phyloP scores from a whole-genome alignment of 2,113 vertebrate species.

The Peucedramus taeniatus region DNA sequence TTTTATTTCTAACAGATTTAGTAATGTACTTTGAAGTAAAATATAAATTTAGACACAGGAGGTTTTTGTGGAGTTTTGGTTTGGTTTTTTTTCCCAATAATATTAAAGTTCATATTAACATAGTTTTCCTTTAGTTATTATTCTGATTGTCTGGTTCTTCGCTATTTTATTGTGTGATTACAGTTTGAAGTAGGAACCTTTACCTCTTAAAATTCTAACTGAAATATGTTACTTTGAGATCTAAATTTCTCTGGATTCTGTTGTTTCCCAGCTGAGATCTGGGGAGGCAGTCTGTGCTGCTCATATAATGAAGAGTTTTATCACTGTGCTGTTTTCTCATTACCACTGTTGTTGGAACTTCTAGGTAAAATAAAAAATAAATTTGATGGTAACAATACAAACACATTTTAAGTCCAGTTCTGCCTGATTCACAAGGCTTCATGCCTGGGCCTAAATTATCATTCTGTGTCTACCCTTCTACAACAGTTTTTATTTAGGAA shows the following conservation, averaged over 20 bases:
- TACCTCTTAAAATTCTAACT: neutral
- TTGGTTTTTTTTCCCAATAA: neutral
- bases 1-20: neutral
- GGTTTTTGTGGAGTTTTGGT: neutral
- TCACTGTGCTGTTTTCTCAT: neutral
- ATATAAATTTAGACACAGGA: neutral
- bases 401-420: neutral
- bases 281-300: neutral
- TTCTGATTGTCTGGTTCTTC: neutral
- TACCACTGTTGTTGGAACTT: neutral
- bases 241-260: neutral
- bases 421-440: neutral
- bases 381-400: neutral
- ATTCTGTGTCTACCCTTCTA: neutral
- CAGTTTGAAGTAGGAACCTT: neutral
- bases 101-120: neutral
- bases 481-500: neutral
- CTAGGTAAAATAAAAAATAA: neutral
- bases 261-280: neutral
- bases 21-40: neutral
- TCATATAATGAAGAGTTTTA: neutral
- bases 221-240: neutral
- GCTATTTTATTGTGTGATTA: neutral
- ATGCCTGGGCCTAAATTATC: neutral
- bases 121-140: neutral